Percentiles rank a stretch among this genome's conserved stretches.
These are phyloP conservation scores for Mesoclemmys tuberculata DNA, from an alignment of 2,113 vertebrate genomes.

Conservation along the genomic window DNA sequence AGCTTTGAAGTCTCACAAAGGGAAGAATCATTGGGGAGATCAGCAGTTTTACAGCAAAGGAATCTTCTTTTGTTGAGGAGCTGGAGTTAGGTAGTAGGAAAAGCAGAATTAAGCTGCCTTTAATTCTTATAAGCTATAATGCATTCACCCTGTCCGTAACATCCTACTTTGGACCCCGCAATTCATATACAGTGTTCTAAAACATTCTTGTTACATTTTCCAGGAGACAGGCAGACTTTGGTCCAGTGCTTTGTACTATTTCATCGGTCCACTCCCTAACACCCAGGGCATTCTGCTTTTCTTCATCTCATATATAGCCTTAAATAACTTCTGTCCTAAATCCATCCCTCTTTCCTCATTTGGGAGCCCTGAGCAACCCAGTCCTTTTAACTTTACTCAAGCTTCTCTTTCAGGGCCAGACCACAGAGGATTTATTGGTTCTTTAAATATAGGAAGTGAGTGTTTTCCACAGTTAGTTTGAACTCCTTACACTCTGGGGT, in stretches of 20 bases:
- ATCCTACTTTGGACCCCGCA: background rate
- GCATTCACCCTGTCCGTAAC: background rate
- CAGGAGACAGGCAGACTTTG: background rate
- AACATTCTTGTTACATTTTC: background rate
- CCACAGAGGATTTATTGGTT: background rate
- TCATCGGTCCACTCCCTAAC: background rate
- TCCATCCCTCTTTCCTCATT: accelerated
- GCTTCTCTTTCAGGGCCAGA: background rate
- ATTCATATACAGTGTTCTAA: background rate
- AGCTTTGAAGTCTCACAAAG: background rate
- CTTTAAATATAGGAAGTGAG: background rate
- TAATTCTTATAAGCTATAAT: background rate
- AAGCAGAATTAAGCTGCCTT: slow-evolving; percentile 12
- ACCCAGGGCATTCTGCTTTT: background rate
- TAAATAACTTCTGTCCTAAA: background rate
- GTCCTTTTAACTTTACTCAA: background rate
- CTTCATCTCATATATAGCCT: background rate
- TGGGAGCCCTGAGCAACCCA: background rate
- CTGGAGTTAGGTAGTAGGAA: background rate
- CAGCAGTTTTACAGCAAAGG: background rate
- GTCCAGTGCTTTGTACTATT: background rate
- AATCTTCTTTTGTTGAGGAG: background rate
- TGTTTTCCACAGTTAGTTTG: background rate
- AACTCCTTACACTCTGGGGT: background rate
- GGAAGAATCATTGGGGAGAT: background rate